Evolutionary conservation across 2,797 vertebrate genomes (phyloP).

Genomic region (Micromesistius poutassou): DNA sequence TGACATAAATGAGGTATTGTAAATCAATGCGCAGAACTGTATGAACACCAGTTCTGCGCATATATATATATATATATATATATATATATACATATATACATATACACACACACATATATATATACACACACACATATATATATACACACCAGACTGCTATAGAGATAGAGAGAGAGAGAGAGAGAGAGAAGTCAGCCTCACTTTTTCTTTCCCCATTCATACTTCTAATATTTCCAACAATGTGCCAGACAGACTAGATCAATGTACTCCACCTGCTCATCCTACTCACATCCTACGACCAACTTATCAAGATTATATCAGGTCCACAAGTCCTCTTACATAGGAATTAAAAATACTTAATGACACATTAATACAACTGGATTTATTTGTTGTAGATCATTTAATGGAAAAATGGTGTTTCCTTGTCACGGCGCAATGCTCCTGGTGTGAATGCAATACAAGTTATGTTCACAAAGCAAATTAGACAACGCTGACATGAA

Average conservation of each 20-base stretch:
- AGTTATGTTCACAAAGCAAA: conserved; percentile 45
- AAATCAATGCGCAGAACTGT: not conserved
- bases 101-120: no score
- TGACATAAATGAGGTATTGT: not conserved
- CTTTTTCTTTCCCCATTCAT: no score
- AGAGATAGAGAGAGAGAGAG: no score
- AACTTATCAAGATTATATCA: not conserved
- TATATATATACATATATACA: no score
- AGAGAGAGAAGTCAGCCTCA: no score
- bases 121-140: no score
- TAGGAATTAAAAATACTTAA: not conserved
- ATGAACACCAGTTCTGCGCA: no score
- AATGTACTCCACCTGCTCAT: no score
- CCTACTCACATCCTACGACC: not conserved
- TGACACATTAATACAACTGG: not conserved
- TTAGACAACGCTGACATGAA: conserved; percentile 31
- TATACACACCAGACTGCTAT: no score
- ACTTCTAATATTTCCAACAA: no score
- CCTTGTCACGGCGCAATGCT: not conserved
- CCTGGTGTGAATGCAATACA: conserved; percentile 39
- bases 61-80: no score
- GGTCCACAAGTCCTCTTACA: not conserved
- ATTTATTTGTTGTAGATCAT: not conserved
- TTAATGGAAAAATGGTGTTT: not conserved
- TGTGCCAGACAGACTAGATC: no score